These are phyloP conservation scores for Decapterus maruadsi DNA, from an alignment of 2,797 vertebrate genomes.

Conservation along the genomic window DNA sequence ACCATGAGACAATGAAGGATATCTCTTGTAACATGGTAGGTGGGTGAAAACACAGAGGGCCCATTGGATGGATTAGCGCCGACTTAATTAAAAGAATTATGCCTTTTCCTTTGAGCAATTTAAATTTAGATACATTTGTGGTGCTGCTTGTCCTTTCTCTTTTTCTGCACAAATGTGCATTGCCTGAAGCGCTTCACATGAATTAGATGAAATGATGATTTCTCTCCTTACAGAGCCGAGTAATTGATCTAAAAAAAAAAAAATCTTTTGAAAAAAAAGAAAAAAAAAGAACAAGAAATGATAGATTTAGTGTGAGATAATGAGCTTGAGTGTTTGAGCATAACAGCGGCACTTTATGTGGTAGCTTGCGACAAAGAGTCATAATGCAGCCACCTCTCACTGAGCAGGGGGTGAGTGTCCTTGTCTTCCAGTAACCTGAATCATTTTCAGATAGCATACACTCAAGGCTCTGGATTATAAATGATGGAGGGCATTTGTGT, in stretches of 20 bases:
- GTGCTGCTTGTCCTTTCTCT: slow-evolving; percentile 55
- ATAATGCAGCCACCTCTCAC: slow-evolving; percentile 19
- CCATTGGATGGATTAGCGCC: slow-evolving; percentile 50
- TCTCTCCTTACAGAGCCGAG: slow-evolving; percentile 45
- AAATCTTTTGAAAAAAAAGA: neutral
- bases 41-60: slow-evolving; percentile 46
- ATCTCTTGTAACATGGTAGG: slow-evolving; percentile 48
- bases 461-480: slow-evolving; percentile 64
- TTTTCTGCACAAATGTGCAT: slow-evolving; percentile 50
- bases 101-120: slow-evolving; percentile 72
- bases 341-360: slow-evolving; percentile 36
- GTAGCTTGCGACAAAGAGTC: slow-evolving; percentile 2
- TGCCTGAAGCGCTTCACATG: slow-evolving; percentile 60
- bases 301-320: slow-evolving; percentile 52
- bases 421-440: slow-evolving; percentile 48
- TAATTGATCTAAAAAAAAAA: slow-evolving; percentile 64
- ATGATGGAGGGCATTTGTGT: slow-evolving; percentile 67
- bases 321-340: slow-evolving; percentile 24
- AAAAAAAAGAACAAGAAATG: slow-evolving; percentile 38
- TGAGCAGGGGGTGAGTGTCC: slow-evolving; percentile 15
- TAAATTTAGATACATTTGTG: slow-evolving; percentile 74
- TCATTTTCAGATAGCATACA: slow-evolving; percentile 49
- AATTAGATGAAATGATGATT: slow-evolving; percentile 68
- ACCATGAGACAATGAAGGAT: slow-evolving; percentile 75
- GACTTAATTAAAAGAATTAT: slow-evolving; percentile 81